Base-by-base conservation (phyloP, 2,888 invertebrate genomes). In the Xestia c-nigrum region DNA sequence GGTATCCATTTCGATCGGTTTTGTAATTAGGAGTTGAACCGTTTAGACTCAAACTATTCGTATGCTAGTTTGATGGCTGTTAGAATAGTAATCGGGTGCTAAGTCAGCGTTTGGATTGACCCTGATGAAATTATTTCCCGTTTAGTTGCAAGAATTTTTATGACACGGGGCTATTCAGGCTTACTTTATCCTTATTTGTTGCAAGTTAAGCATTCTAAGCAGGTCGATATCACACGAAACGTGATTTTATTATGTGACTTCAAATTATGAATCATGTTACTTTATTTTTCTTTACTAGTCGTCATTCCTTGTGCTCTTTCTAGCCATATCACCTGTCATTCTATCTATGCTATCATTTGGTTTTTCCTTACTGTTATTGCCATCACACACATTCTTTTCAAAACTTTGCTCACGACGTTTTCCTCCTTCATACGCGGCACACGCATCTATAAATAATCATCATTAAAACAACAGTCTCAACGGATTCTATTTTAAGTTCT, bases 11-110 rank as follows among this genome's bases (percentile, higher is more conserved):
- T 16, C 47, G 69, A 76, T 67, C 55, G 52, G 47, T 50, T 80
- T 72, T 55, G 72, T 69, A 81, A 83, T 83, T 79, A 76, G 55
- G 66, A 66, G 61, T 21, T 38, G n/a, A 43, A 64, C 40, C 72
- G 63, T 71, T 68, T 52, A 40, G 14, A 47, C 5, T 38, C 14
- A 3, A 72, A 65, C 64, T 83, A 43, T 79, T 79, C 59, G 55
- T 12, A 61, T 38, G 38, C 43, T 64, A 55, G 59, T 69, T 79
- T 21, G 64, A 72, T 64, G n/a, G 40, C 14, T 14, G 43, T 24
- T 71, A 0, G 47, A 61, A 59, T 40, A 16, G 40, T 14, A 68
- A 78, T 40, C 16, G 12, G 10, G 47, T 55, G 47, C 24, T 38
- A 57, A 66, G 66, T 31, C 14, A 65, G 31, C 4, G 16, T 38